A percentile compares a stretch with the other conserved stretches of the same genome.
Conservation (phyloP, 2,113 vertebrate genomes). For the Psittacula cyanocephala region DNA sequence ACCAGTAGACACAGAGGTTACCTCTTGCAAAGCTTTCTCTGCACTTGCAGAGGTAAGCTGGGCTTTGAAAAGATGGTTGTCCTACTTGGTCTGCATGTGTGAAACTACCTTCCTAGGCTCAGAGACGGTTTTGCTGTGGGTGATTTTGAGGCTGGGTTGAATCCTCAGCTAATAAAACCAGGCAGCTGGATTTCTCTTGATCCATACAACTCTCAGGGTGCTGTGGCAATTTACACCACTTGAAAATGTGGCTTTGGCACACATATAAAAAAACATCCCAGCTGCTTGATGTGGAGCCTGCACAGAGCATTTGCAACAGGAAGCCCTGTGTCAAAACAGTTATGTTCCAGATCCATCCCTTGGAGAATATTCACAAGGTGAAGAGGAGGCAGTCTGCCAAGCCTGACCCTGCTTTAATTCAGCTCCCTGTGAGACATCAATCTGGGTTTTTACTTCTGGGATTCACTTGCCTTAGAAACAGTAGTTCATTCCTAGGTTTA, state of each 20-base stretch:
- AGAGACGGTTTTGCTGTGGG: background rate
- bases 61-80: background rate
- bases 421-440: constrained; percentile 1
- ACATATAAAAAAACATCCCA: background rate
- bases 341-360: background rate
- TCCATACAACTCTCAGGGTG: background rate
- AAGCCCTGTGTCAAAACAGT: background rate
- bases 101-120: background rate
- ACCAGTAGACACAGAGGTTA: background rate
- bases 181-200: background rate
- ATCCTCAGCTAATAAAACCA: background rate
- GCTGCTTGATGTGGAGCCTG: background rate
- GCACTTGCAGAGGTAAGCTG: background rate
- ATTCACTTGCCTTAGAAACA: constrained; percentile 16
- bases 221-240: background rate
- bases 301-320: background rate
- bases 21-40: background rate
- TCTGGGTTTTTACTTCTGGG: constrained; percentile 31
- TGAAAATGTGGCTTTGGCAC: background rate
- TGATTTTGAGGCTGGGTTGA: background rate
- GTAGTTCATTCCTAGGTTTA: constrained; percentile 22
- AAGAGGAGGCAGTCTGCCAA: constrained; percentile 40
- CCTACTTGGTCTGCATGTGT: background rate
- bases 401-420: constrained; percentile 11
- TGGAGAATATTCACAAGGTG: constrained; percentile 42